phyloP scores from a whole-genome alignment of 2,888 invertebrate genomes.

The Chloroclystis v-ata region DNA sequence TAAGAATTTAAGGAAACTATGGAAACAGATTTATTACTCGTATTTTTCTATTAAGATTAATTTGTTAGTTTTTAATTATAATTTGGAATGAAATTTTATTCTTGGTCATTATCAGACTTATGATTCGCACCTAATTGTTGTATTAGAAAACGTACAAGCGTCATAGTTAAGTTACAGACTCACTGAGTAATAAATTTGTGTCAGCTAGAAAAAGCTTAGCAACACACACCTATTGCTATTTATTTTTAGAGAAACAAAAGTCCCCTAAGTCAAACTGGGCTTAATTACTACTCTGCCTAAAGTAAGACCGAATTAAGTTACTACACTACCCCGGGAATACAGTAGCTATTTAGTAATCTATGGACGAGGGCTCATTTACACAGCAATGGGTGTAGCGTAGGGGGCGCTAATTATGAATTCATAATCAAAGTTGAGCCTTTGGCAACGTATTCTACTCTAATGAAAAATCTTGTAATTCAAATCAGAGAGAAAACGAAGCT shows the following conservation, averaged over 20 bases:
- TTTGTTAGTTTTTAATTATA: too few relatives aligned
- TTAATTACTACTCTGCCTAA: conserved; percentile 61
- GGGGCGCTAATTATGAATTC: conserved; percentile 5
- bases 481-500: too few relatives aligned
- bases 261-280: conserved; percentile 16
- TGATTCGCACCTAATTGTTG: too few relatives aligned
- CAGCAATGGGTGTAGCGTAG: conserved; percentile 1
- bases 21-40: background rate
- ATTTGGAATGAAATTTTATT: too few relatives aligned
- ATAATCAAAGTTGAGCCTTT: conserved; percentile 1
- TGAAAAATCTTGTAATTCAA: too few relatives aligned
- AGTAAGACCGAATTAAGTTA: conserved; percentile 57
- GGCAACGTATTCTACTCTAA: background rate
- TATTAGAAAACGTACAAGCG: too few relatives aligned
- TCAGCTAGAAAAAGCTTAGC: too few relatives aligned
- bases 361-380: conserved; percentile 8
- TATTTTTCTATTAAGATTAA: background rate
- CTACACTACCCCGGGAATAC: conserved; percentile 35
- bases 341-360: conserved; percentile 20
- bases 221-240: background rate
- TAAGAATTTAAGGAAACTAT: too few relatives aligned
- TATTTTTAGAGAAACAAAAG: background rate
- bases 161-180: too few relatives aligned
- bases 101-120: too few relatives aligned
- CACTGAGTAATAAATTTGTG: too few relatives aligned